Base-by-base conservation (phyloP, 2,113 vertebrate species). In the Centropus unirufus region DNA sequence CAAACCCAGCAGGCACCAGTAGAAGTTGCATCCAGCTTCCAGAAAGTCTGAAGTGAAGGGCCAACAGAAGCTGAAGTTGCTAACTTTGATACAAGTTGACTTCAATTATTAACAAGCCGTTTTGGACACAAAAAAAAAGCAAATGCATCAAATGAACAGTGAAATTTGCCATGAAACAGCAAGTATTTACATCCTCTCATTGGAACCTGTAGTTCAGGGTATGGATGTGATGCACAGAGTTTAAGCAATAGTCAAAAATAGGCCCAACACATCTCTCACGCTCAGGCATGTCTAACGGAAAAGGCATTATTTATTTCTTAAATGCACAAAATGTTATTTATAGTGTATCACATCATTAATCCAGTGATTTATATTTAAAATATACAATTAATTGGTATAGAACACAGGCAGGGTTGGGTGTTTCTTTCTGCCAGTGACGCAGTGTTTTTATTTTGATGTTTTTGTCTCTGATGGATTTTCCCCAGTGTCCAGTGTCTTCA, bases 401-500 rank as follows among this genome's bases (percentile, higher is more conserved):
- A 94, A 88, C 1, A 3, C 46, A 44, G 55, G 87, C 42, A 73
- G 52, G 4, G 22, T 49, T 49, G 47, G 21, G 15, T 39, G 12
- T 8, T 6, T 68, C 54, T 89, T 57, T 82, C 34, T 62, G 26
- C 70, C 59, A 54, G 58, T 77, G 59, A 32, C 27, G 3, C 54
- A 14, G 75, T 89, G 59, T 69, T 78, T 88, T 97, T 97, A 99
- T 96, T 99, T 99, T 86, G 98, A 95, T 1, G 98, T 93, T 95
- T 99, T 99, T 36, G 98, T 96, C 95, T 99, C 99, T 4, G 98
- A 94, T 14, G 99, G 99, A 55, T 97, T 98, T 80, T 99, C 99
- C 78, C 99, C 99, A 0, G 99, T 99, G 94, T 99, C 99, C 76
- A 99, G 96, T 26, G 99, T 99, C 98, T 99, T 99, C 92, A 99